Conservation (phyloP, 2,113 vertebrate genomes). For the Galeopterus variegatus region DNA sequence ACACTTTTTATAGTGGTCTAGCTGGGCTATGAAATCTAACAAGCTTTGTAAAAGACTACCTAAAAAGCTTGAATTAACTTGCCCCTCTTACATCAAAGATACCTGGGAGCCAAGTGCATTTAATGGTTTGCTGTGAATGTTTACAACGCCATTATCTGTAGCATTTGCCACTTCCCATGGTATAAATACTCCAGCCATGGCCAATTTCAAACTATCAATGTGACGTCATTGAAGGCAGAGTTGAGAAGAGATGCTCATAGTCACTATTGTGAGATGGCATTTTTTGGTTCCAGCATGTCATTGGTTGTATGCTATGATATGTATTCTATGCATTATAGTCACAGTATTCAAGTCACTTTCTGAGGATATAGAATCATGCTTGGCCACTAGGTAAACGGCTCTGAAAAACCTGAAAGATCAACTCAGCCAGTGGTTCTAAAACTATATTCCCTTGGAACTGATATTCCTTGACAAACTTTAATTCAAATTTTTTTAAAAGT, state of each 20-base stretch:
- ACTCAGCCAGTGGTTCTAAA: background rate
- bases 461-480: background rate
- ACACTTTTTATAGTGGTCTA: background rate
- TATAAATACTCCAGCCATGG: background rate
- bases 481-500: constrained; percentile 26
- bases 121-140: background rate
- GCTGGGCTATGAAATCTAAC: background rate
- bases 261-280: too few relatives aligned
- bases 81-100: background rate
- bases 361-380: background rate
- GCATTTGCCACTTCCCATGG: background rate
- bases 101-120: background rate
- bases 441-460: background rate
- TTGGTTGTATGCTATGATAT: background rate
- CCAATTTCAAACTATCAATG: background rate
- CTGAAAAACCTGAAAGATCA: background rate
- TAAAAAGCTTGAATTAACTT: background rate
- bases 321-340: background rate
- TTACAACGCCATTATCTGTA: too few relatives aligned
- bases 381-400: background rate
- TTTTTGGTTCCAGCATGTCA: background rate
- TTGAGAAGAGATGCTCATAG: background rate
- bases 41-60: background rate
- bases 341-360: background rate
- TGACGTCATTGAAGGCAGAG: background rate